Evolutionary conservation across 2,113 vertebrate genomes (phyloP).

Genomic region (Taxidea taxus): DNA sequence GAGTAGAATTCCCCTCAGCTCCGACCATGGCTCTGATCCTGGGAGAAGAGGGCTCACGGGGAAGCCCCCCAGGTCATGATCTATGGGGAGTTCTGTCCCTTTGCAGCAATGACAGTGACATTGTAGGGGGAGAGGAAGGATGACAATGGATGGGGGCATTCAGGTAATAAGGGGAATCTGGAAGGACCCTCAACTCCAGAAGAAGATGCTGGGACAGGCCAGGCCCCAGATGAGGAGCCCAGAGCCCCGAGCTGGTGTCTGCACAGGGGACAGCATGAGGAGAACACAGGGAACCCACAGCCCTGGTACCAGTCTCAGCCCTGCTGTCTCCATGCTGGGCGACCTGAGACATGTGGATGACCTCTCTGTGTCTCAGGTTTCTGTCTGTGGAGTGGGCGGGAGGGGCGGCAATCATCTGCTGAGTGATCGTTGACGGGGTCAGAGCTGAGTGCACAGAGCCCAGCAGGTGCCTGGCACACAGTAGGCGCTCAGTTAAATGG

Average conservation of each 20-base stretch:
- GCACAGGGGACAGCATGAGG: neutral
- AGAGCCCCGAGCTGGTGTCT: neutral
- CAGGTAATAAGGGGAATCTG: no score
- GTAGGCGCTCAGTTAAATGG: neutral
- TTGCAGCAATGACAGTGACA: no score
- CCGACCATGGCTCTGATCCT: rapidly evolving
- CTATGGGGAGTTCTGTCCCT: neutral
- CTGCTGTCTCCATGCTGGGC: rapidly evolving
- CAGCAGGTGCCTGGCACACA: rapidly evolving
- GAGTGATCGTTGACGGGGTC: rapidly evolving
- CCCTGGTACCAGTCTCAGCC: neutral
- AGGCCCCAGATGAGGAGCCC: neutral
- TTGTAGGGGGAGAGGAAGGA: neutral
- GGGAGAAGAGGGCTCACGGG: neutral
- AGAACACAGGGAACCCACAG: neutral
- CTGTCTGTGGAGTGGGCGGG: rapidly evolving
- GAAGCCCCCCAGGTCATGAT: neutral
- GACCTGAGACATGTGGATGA: rapidly evolving
- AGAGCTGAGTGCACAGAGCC: neutral
- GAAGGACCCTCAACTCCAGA: neutral
- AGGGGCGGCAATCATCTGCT: rapidly evolving
- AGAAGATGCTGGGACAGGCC: no score
- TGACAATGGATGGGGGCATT: rapidly evolving
- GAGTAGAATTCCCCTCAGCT: no score
- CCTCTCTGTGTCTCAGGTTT: neutral